These are phyloP conservation scores for Bubo bubo DNA, from an alignment of 2,113 vertebrate genomes.

Conservation along the genomic window DNA sequence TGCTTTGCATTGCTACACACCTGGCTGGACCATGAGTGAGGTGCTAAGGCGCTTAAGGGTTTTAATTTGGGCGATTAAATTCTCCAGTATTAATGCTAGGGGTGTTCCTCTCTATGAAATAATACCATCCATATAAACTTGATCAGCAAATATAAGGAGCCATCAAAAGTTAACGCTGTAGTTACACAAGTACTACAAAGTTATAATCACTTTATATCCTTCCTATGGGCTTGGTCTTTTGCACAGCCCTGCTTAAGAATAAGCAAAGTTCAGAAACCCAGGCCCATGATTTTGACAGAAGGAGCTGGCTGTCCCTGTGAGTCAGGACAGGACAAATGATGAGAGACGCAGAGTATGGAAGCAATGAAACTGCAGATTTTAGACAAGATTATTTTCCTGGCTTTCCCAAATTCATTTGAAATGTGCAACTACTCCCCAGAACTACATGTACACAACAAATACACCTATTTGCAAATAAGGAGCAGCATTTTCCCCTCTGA, in stretches of 20 bases:
- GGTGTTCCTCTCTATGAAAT: not conserved
- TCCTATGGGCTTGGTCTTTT: not conserved
- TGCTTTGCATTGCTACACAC: not conserved
- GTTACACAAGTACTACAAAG: not conserved
- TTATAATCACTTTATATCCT: not conserved
- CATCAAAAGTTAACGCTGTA: not conserved
- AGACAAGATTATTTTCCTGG: not conserved
- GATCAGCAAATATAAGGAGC: not conserved
- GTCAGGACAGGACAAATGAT: not conserved
- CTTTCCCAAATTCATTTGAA: not conserved
- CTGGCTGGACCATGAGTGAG: not conserved
- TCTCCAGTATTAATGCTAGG: not conserved
- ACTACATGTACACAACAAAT: not conserved
- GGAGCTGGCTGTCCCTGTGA: not conserved
- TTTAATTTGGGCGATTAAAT: slow-evolving; percentile 11
- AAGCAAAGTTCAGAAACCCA: not conserved
- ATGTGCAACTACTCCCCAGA: not conserved
- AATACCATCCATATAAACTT: not conserved
- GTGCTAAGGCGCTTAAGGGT: not conserved
- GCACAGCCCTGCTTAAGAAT: not conserved
- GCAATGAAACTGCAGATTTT: slow-evolving; percentile 48
- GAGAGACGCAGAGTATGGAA: not conserved
- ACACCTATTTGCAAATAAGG: not conserved
- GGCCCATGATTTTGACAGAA: not conserved
- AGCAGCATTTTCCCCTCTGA: not conserved